Conservation (phyloP, 1,140 invertebrate genomes). For the Triops cancriformis region DNA sequence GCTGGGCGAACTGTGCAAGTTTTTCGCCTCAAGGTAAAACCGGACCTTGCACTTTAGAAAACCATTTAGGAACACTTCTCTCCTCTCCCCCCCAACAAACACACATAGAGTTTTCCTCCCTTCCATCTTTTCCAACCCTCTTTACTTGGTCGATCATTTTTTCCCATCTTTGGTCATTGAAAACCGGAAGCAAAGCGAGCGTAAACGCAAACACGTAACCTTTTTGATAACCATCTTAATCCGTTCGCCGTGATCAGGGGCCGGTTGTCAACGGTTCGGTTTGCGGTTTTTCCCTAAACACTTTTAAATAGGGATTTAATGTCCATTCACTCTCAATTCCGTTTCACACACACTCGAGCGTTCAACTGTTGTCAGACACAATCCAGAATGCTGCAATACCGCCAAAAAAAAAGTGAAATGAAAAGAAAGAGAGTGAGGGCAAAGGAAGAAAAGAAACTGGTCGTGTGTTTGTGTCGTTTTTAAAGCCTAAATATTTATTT, state of each 20-base stretch:
- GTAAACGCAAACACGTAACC: constrained; percentile 1
- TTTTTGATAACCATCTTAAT: constrained; percentile 1
- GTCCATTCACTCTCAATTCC: neutral
- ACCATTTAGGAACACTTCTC: neutral
- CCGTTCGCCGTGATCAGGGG: too few species aligned
- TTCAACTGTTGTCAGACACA: too few species aligned
- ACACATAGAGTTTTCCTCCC: too few species aligned
- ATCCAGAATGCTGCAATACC: too few species aligned
- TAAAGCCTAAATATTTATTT: constrained; percentile 8
- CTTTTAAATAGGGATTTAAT: neutral
- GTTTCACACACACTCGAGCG: neutral
- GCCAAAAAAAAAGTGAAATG: too few species aligned
- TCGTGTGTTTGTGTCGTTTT: neutral
- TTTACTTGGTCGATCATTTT: neutral
- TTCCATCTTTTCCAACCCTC: neutral
- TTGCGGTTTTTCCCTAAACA: neutral
- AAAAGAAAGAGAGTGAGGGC: too few species aligned
- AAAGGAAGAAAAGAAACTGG: too few species aligned
- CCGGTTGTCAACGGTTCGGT: neutral
- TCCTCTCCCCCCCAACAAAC: too few species aligned
- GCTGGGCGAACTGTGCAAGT: constrained; percentile 16
- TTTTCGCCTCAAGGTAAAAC: constrained; percentile 25
- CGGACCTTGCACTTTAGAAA: constrained; percentile 5
- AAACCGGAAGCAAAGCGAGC: neutral
- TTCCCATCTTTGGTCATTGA: neutral